phyloP scores from a whole-genome alignment of 2,113 vertebrate genomes.

The Thamnophis sirtalis region DNA sequence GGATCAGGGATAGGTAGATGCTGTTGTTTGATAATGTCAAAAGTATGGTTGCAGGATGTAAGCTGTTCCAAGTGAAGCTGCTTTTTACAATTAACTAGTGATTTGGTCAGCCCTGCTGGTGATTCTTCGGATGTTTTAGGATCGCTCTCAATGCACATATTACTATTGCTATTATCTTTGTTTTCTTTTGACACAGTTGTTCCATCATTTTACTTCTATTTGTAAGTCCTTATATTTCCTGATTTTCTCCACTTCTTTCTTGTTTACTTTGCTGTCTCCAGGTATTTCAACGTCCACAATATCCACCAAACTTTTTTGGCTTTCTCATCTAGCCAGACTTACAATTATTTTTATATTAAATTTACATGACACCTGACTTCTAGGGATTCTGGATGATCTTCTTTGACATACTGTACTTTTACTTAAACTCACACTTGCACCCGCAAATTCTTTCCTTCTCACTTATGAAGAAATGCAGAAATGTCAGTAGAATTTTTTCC shows the following conservation, averaged over 20 bases:
- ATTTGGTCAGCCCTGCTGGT: not conserved
- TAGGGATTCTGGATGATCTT: not conserved
- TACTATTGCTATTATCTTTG: not conserved
- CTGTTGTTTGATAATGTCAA: not conserved
- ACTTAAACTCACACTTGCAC: accelerated
- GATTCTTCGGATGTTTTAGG: not conserved
- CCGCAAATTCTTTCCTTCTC: not conserved
- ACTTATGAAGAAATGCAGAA: not conserved
- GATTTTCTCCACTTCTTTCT: not conserved
- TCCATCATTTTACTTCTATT: not conserved
- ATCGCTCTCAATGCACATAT: not conserved
- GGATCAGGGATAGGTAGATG: not conserved
- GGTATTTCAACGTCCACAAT: not conserved
- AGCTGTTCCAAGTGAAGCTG: not conserved
- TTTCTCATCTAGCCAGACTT: not conserved
- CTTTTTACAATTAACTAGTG: not conserved
- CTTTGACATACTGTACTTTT: not conserved
- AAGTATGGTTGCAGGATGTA: not conserved
- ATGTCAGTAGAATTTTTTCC: not conserved
- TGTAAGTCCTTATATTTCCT: not conserved
- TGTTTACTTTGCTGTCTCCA: not conserved
- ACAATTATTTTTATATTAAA: not conserved
- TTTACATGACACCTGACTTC: not conserved
- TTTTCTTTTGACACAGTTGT: not conserved
- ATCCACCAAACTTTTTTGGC: not conserved